Percentiles rank a stretch among this genome's conserved stretches.
Conservation (phyloP, 92 coral and sea anemone species). For the Bergia sp. region DNA sequence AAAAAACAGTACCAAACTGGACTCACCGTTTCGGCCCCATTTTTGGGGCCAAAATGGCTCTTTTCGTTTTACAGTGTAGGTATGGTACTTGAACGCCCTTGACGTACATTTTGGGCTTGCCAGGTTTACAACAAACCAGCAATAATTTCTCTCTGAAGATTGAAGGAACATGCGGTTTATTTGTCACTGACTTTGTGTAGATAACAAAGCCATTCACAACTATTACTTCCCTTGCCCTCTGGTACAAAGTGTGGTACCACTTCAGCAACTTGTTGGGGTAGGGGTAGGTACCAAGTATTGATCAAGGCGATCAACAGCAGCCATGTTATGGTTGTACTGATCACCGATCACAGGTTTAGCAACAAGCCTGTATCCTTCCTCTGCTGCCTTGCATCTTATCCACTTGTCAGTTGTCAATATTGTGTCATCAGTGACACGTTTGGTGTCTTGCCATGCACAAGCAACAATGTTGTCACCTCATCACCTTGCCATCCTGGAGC, state of each 20-base stretch:
- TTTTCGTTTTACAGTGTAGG: no score
- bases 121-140: conserved; percentile 36
- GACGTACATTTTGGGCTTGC: conserved; percentile 20
- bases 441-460: conserved; percentile 67
- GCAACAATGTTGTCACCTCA: conserved; percentile 50
- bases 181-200: conserved; percentile 41
- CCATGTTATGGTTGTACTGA: conserved; percentile 55
- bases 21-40: no score
- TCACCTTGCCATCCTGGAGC: conserved; percentile 45
- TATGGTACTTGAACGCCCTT: conserved; percentile 28
- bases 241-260: conserved; percentile 54
- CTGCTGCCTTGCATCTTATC: conserved; percentile 51
- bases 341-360: conserved; percentile 65
- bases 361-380: conserved; percentile 37
- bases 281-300: conserved; percentile 21
- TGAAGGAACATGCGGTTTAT: conserved; percentile 26
- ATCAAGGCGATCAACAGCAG: conserved; percentile 47
- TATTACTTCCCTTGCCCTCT: conserved; percentile 42
- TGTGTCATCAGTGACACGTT: conserved; percentile 51
- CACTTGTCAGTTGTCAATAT: conserved; percentile 52
- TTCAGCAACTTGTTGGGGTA: conserved; percentile 40
- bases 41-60: no score
- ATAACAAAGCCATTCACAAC: conserved; percentile 60
- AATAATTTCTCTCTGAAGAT: conserved; percentile 48
- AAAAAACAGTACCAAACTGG: no score